Evolutionary conservation across 2,113 vertebrate genomes (phyloP).

Genomic region (Steatornis caripensis): DNA sequence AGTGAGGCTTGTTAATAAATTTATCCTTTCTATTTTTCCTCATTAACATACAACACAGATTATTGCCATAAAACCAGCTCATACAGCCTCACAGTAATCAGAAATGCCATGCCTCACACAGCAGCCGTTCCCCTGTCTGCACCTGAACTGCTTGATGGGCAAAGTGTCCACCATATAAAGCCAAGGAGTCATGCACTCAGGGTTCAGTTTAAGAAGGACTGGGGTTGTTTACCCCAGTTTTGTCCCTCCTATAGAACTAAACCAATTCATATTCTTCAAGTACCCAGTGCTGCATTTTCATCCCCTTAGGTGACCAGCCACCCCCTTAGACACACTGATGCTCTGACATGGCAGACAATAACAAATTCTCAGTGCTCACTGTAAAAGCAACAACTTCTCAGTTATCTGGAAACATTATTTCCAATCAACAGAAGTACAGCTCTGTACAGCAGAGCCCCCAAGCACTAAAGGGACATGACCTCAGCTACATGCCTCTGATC

Average conservation of each 20-base stretch:
- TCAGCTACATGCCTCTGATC: background rate
- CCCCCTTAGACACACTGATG: background rate
- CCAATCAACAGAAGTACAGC: background rate
- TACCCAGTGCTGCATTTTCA: background rate
- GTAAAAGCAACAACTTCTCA: background rate
- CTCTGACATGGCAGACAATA: background rate
- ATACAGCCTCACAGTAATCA: background rate
- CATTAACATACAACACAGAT: background rate
- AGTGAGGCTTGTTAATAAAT: background rate
- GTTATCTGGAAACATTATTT: slow-evolving; percentile 10
- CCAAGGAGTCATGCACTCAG: background rate
- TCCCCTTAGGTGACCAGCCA: background rate
- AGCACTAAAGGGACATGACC: background rate
- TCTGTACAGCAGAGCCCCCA: background rate
- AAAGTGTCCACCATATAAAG: background rate
- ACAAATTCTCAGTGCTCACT: background rate
- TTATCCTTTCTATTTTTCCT: background rate
- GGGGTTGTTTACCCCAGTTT: background rate
- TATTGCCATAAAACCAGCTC: background rate
- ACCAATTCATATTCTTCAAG: background rate
- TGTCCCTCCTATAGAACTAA: background rate
- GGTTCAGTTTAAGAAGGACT: background rate
- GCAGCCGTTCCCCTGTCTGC: background rate
- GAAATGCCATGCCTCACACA: background rate
- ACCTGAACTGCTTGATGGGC: background rate